A percentile compares a stretch with the other conserved stretches of the same genome.
phyloP scores from a whole-genome alignment of 2,113 vertebrate species.

The Pterophyllum scalare region DNA sequence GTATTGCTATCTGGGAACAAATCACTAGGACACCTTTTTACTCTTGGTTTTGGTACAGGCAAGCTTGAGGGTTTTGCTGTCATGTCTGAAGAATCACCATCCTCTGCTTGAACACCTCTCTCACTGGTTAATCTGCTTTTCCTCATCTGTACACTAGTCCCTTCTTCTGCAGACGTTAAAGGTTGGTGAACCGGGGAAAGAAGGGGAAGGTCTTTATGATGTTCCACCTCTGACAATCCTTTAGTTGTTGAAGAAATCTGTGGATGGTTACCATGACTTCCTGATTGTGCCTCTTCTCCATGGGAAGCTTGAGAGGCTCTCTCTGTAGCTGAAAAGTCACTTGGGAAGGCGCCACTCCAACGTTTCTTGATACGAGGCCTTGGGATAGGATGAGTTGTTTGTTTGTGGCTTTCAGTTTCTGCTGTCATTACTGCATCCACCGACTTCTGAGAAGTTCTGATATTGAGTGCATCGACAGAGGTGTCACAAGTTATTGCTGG shows the following conservation, averaged over 20 bases:
- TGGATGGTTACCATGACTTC: background rate
- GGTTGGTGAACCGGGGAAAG: background rate
- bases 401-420: slow-evolving; percentile 8
- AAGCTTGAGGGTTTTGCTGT: background rate
- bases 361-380: slow-evolving; percentile 55
- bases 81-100: background rate
- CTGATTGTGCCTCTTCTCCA: background rate
- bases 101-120: background rate
- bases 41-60: slow-evolving; percentile 71
- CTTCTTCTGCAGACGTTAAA: background rate
- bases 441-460: background rate
- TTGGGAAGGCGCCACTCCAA: slow-evolving; percentile 49
- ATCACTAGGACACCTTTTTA: slow-evolving; percentile 65
- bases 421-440: background rate
- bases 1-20: slow-evolving; percentile 48
- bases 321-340: slow-evolving; percentile 26
- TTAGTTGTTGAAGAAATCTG: background rate
- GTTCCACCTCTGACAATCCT: background rate
- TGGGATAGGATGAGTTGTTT: slow-evolving; percentile 36
- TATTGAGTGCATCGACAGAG: background rate
- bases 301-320: background rate
- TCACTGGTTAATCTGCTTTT: slow-evolving; percentile 16
- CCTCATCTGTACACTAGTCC: background rate
- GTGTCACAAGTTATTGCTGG: background rate
- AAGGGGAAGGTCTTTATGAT: background rate